phyloP scores from a whole-genome alignment of 2,888 invertebrate species.

The Dexiosoma caninum region DNA sequence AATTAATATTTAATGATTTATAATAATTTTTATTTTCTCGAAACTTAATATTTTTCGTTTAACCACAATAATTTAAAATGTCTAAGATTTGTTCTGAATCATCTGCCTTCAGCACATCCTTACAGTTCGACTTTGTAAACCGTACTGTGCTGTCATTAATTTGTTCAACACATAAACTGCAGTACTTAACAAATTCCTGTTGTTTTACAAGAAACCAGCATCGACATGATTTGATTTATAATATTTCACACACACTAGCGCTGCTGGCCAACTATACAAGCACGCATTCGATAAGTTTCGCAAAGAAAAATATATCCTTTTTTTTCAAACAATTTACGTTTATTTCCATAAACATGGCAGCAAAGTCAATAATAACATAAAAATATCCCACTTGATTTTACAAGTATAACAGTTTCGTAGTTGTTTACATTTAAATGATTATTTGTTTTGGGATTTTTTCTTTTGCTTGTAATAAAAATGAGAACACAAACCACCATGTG shows the following conservation, averaged over 20 bases:
- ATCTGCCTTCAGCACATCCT: slow-evolving; percentile 6
- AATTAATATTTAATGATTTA: too few species aligned
- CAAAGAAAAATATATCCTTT: background rate
- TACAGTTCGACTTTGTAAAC: slow-evolving; percentile 24
- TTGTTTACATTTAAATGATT: background rate
- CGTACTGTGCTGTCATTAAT: slow-evolving; percentile 32
- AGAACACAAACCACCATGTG: slow-evolving; percentile 36
- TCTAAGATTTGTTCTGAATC: too few species aligned
- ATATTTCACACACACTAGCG: background rate
- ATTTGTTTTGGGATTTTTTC: slow-evolving; percentile 34
- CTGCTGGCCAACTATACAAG: background rate
- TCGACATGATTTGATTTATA: slow-evolving; percentile 10
- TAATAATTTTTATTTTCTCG: too few species aligned
- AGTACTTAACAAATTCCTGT: slow-evolving; percentile 21
- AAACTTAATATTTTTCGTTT: too few species aligned
- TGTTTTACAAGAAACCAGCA: slow-evolving; percentile 2
- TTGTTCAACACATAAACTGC: slow-evolving; percentile 4
- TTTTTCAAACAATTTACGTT: background rate
- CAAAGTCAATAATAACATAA: background rate
- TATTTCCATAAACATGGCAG: background rate
- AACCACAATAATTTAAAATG: too few species aligned
- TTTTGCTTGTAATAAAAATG: background rate
- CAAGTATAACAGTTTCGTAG: slow-evolving; percentile 36
- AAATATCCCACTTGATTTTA: background rate
- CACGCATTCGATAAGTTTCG: background rate